A percentile compares a stretch with the other conserved stretches of the same genome.
Conservation (phyloP, 2,797 vertebrate genomes). For the Bufotes viridis region DNA sequence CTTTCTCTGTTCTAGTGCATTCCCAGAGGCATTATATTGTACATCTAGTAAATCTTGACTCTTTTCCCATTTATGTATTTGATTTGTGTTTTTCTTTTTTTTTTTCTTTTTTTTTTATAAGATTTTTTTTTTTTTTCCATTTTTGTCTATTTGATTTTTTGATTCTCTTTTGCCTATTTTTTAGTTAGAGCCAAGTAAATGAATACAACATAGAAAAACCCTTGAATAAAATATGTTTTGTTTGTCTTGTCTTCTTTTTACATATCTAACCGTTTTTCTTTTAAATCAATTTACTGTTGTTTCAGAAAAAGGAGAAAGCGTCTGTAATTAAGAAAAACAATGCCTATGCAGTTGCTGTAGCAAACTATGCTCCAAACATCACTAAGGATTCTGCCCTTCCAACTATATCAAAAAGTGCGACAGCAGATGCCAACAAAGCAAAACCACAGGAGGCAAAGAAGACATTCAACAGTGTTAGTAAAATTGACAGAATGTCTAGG, state of each 20-base stretch:
- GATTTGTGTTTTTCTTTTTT: too few species aligned
- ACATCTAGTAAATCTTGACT: too few species aligned
- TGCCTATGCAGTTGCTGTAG: conserved; percentile 92
- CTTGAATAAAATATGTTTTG: background rate
- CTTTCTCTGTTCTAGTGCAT: too few species aligned
- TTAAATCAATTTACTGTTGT: conserved; percentile 67
- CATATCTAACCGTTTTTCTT: background rate
- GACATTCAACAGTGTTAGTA: conserved; percentile 98
- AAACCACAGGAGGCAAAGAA: conserved; percentile 90
- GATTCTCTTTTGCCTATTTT: too few species aligned
- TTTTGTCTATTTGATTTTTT: too few species aligned
- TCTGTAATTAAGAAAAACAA: conserved; percentile 93
- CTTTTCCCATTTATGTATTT: too few species aligned
- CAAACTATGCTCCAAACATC: conserved; percentile 91
- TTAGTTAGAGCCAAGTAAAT: background rate
- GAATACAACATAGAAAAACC: background rate
- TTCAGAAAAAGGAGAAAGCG: conserved; percentile 91
- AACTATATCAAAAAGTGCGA: conserved; percentile 89
- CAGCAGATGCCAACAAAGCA: conserved; percentile 81
- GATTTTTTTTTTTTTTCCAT: too few species aligned
- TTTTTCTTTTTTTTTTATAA: too few species aligned
- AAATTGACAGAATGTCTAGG: conserved; percentile 98
- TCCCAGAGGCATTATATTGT: too few species aligned
- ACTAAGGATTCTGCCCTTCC: conserved; percentile 88
- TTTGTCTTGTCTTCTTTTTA: background rate